Base-by-base conservation (phyloP, 2,888 invertebrate species). In the Tetragonula carbonaria region DNA sequence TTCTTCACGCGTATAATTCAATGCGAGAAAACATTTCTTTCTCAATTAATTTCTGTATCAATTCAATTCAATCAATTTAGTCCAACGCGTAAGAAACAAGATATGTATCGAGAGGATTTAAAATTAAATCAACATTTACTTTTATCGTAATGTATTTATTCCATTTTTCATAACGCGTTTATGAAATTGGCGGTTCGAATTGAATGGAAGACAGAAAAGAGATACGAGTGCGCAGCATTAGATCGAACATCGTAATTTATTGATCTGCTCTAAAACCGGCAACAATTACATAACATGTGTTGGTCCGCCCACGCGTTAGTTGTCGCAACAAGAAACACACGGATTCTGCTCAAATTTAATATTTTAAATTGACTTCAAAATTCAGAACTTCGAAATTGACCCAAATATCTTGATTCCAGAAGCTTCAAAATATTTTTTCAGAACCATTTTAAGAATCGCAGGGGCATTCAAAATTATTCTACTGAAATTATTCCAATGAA, bases 191-290 rank as follows among this genome's bases (percentile, higher is more conserved):
- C 45, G 65, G 50, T 57, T 50, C 8, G 18, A 50, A 28, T 67
- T 21, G 75, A 75, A 57, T 53, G 2, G 66, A 75, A 28, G 55
- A 50, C 21, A 38, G 28, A 57, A 51, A 55, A 55, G 45, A 71
- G 50, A 57, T n/a, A 66, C 18, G 50, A 74, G 55, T 55, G 74
- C 74, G 74, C 74, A 74, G 66, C 51, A 45, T 74, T 55, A 74
- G 38, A 74, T 74, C 66, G 53, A 66, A 74, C 66, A 66, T 74
- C 55, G 66, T 74, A 66, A 74, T 74, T 66, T 74, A 66, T 74
- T 74, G 66, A 74, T 74, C 74, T 55, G 53, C 74, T 57, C 45
- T 74, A 55, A 74, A 74, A 65, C 74, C 33, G 13, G 74, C 38
- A n/a, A 55, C 65, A 65, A 71, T 71, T 71, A 45, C 71, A 57